Percentiles rank a stretch among this genome's conserved stretches.
Conservation (phyloP, 2,113 vertebrate species). For the Anhinga anhinga region DNA sequence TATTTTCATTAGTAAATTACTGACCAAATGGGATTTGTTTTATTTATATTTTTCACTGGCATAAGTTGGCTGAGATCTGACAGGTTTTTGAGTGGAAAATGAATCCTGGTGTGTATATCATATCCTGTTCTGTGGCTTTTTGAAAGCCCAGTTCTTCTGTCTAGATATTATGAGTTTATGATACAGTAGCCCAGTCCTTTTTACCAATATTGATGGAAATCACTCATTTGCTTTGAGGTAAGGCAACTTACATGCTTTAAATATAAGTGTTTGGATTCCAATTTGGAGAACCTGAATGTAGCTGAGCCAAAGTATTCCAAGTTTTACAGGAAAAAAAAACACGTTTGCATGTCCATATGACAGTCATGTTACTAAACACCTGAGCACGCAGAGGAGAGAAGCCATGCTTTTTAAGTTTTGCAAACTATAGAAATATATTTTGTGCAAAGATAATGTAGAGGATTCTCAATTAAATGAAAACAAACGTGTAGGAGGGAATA, state of each 20-base stretch:
- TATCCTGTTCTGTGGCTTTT: neutral
- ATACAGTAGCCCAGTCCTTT: neutral
- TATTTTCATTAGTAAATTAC: neutral
- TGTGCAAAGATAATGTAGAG: neutral
- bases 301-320: neutral
- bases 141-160: neutral
- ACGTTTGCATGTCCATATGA: rapidly evolving
- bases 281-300: neutral
- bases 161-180: neutral
- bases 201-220: neutral
- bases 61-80: neutral
- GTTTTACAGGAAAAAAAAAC: neutral
- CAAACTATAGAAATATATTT: neutral
- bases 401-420: neutral
- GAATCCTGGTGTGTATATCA: neutral
- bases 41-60: neutral
- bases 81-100: neutral
- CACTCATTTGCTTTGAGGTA: neutral
- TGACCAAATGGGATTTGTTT: neutral
- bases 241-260: neutral
- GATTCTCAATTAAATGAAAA: neutral
- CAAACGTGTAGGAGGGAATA: neutral
- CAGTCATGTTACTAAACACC: neutral
- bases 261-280: neutral
- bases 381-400: neutral